Evolutionary conservation across 2,888 invertebrate genomes (phyloP).

Genomic region (Anthoptus insignis): DNA sequence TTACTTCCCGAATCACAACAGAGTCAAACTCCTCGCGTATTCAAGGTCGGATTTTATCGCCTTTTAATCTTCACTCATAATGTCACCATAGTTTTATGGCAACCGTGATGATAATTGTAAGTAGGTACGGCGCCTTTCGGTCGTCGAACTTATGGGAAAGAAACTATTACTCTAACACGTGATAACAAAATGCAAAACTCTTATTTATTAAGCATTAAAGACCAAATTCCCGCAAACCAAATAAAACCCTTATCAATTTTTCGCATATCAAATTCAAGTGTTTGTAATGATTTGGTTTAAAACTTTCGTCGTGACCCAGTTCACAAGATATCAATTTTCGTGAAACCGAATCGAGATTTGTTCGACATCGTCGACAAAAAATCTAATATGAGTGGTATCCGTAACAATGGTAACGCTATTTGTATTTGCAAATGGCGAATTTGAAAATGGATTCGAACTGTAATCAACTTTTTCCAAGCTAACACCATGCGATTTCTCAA

Average conservation of each 20-base stretch:
- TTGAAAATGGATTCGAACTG: constrained; percentile 11
- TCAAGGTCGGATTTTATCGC: constrained; percentile 70
- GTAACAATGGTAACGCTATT: constrained; percentile 41
- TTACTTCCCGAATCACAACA: constrained; percentile 24
- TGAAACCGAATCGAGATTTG: constrained; percentile 1
- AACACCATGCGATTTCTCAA: constrained; percentile 31
- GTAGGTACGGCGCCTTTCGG: constrained; percentile 58
- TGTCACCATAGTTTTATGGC: constrained; percentile 58
- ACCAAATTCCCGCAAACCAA: not conserved
- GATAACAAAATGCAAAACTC: constrained; percentile 18
- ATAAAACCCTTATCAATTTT: constrained; percentile 42
- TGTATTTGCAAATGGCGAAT: constrained; percentile 18
- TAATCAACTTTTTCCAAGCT: constrained; percentile 25
- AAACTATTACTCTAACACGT: constrained; percentile 40
- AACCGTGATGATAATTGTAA: constrained; percentile 58
- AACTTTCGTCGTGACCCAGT: constrained; percentile 40
- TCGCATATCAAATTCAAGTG: constrained; percentile 45
- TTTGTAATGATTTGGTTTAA: constrained; percentile 38
- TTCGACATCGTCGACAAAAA: constrained; percentile 1
- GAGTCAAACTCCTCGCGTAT: constrained; percentile 28
- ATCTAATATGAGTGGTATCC: not conserved
- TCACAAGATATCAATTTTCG: constrained; percentile 31
- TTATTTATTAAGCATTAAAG: constrained; percentile 10
- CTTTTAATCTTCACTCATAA: constrained; percentile 66
- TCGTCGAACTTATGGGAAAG: constrained; percentile 60